These are phyloP conservation scores for Portevinia maculata DNA, from an alignment of 2,888 invertebrate species.

Conservation along the genomic window DNA sequence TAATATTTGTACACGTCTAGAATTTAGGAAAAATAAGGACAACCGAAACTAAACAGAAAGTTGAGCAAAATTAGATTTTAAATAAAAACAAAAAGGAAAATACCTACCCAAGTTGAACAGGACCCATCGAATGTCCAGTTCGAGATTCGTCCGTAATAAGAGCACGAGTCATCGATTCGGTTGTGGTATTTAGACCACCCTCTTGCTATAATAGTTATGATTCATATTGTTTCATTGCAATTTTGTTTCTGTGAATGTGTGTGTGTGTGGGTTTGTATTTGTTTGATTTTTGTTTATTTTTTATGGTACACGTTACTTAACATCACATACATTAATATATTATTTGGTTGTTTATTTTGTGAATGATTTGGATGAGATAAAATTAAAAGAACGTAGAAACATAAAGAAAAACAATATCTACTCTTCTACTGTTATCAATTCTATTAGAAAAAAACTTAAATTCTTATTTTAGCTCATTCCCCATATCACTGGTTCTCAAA, in stretches of 20 bases:
- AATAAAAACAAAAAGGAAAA: slow-evolving; percentile 72
- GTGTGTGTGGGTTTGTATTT: slow-evolving; percentile 75
- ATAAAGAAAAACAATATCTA: slow-evolving; percentile 49
- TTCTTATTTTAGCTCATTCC: slow-evolving; percentile 10
- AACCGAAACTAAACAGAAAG: slow-evolving; percentile 19
- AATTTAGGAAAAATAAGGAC: slow-evolving; percentile 15
- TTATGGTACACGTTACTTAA: slow-evolving; percentile 51
- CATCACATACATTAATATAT: slow-evolving; percentile 36
- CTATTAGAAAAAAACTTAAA: slow-evolving; percentile 9
- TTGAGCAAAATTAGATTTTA: slow-evolving; percentile 36
- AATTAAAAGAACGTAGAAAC: slow-evolving; percentile 44
- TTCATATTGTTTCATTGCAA: slow-evolving; percentile 69
- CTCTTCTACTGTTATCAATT: slow-evolving; percentile 29
- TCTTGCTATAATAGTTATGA: slow-evolving; percentile 89
- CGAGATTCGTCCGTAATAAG: slow-evolving; percentile 96
- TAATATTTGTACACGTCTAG: slow-evolving; percentile 16
- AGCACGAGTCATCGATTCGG: slow-evolving; percentile 97
- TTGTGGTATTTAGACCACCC: slow-evolving; percentile 93
- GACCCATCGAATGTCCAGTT: slow-evolving; percentile 91
- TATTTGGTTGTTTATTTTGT: slow-evolving; percentile 34
- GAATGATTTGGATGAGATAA: slow-evolving; percentile 63
- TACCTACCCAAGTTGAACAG: slow-evolving; percentile 97
- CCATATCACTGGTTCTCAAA: slow-evolving; percentile 8
- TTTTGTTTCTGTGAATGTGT: slow-evolving; percentile 49
- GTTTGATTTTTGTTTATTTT: slow-evolving; percentile 24